Conservation (phyloP, 2,797 vertebrate genomes). For the Echiichthys vipera region DNA sequence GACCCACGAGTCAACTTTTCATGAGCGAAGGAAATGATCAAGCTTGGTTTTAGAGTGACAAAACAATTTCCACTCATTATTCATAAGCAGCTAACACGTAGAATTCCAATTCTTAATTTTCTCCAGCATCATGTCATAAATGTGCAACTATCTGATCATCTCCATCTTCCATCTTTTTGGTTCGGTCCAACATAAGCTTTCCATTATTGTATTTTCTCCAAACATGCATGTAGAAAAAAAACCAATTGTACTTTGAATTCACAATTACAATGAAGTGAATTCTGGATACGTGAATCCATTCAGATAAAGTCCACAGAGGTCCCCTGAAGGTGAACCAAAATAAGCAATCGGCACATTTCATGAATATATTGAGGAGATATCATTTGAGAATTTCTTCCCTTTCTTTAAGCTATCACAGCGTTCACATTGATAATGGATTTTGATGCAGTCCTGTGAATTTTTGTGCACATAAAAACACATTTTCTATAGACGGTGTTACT, state of each 20-base stretch:
- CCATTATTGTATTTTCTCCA: not conserved
- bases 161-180: no score
- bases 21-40: not conserved
- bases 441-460: not conserved
- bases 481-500: not conserved
- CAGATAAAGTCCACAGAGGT: conserved; percentile 20
- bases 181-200: no score
- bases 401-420: not conserved
- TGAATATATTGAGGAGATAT: not conserved
- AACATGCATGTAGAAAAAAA: not conserved
- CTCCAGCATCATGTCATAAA: not conserved
- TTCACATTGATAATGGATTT: not conserved
- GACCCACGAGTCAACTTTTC: not conserved
- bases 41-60: not conserved
- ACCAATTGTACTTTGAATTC: not conserved
- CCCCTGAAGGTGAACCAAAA: not conserved
- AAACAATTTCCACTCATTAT: not conserved
- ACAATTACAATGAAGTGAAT: not conserved
- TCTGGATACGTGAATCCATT: not conserved
- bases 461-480: not conserved
- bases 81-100: not conserved
- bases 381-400: not conserved
- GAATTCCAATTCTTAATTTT: not conserved
- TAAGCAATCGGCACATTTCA: not conserved
- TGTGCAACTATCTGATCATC: not conserved